A percentile compares a stretch with the other conserved stretches of the same genome.
Evolutionary conservation across 37 sponge, comb jelly and placozoan species (phyloP).

Genomic region (Crambe crambe): DNA sequence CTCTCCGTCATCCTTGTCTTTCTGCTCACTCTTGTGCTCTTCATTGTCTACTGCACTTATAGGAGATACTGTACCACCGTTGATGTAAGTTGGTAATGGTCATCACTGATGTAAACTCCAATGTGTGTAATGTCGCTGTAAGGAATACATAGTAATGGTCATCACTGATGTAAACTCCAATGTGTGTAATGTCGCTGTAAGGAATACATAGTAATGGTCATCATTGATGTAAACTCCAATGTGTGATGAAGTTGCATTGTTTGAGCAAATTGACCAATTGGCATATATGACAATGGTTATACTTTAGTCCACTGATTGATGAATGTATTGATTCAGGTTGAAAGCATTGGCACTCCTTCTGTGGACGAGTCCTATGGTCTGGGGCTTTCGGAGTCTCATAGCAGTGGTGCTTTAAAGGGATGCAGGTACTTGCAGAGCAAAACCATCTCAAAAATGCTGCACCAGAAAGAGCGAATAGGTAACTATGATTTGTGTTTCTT

Average conservation of each 20-base stretch:
- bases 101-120: not conserved
- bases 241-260: too few relatives aligned
- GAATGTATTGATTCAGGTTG: not conserved
- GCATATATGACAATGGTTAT: not conserved
- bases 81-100: not conserved
- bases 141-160: not conserved
- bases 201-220: not conserved
- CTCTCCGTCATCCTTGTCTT: not conserved
- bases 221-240: not conserved
- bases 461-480: not conserved
- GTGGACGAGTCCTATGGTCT: not conserved
- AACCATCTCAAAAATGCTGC: not conserved
- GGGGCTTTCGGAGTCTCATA: not conserved
- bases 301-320: not conserved
- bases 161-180: not conserved
- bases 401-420: not conserved
- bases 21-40: not conserved
- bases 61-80: not conserved
- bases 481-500: not conserved
- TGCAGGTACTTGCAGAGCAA: not conserved
- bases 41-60: not conserved
- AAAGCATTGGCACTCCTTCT: slow-evolving; percentile 1
- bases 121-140: not conserved
- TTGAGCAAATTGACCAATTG: not conserved
- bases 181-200: not conserved